Conservation (phyloP, 2,888 invertebrate genomes). For the Cynaeus angustus region DNA sequence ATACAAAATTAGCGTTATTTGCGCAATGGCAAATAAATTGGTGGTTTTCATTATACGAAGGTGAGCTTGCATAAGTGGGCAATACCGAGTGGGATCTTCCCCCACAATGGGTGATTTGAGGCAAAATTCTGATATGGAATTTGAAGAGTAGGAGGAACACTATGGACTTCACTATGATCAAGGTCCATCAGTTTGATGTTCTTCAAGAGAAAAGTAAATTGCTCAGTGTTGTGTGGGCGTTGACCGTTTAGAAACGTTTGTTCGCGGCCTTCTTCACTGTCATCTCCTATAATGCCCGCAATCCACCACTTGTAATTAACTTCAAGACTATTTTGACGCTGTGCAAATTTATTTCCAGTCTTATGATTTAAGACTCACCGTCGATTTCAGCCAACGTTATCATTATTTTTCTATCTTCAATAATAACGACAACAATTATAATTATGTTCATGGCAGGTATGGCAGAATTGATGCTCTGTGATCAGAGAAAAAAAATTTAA, state of each 20-base stretch:
- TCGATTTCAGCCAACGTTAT: slow-evolving; percentile 2
- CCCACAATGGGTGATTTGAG: neutral
- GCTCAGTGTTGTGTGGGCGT: slow-evolving; percentile 20
- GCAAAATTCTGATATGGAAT: slow-evolving; percentile 5
- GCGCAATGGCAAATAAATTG: neutral
- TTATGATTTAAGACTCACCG: slow-evolving; percentile 15
- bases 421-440: slow-evolving; percentile 26
- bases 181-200: slow-evolving; percentile 20
- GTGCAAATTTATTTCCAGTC: slow-evolving; percentile 23
- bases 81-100: slow-evolving; percentile 28
- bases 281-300: slow-evolving; percentile 27
- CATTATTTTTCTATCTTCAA: slow-evolving; percentile 12
- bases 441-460: slow-evolving; percentile 17
- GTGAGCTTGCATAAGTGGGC: slow-evolving; percentile 29
- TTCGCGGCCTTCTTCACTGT: slow-evolving; percentile 29
- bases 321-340: slow-evolving; percentile 17
- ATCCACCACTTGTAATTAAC: slow-evolving; percentile 25
- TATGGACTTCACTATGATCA: slow-evolving; percentile 17
- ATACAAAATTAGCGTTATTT: neutral
- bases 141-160: slow-evolving; percentile 5
- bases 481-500: slow-evolving; percentile 31
- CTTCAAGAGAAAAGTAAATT: slow-evolving; percentile 16
- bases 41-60: slow-evolving; percentile 8
- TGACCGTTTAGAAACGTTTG: slow-evolving; percentile 19
- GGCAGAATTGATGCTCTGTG: slow-evolving; percentile 35